These are phyloP conservation scores for Brachyhypopomus occidentalis DNA, from an alignment of 2,113 vertebrate species.

Conservation along the genomic window DNA sequence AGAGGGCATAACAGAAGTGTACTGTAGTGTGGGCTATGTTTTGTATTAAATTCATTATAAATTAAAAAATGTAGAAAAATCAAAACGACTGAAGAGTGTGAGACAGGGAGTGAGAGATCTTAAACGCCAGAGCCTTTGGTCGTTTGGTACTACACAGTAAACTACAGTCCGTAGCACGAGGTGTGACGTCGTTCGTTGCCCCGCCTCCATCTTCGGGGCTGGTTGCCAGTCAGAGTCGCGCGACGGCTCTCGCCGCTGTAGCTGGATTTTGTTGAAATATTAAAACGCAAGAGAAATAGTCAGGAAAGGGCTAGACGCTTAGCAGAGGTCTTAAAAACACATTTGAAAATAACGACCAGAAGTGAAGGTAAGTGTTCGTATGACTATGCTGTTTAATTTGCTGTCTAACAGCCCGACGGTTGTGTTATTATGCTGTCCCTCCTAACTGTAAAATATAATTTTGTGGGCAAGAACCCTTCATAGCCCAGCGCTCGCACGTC, in stretches of 20 bases:
- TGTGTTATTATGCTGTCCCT: constrained; percentile 28
- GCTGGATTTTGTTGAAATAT: constrained; percentile 60
- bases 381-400: constrained; percentile 18
- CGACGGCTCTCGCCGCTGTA: constrained; percentile 64
- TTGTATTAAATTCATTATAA: neutral
- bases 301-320: constrained; percentile 48
- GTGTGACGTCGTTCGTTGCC: constrained; percentile 63
- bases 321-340: constrained; percentile 29
- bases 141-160: constrained; percentile 40
- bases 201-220: constrained; percentile 65
- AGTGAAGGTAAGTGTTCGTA: constrained; percentile 70
- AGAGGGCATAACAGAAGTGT: neutral
- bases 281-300: constrained; percentile 25
- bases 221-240: constrained; percentile 61
- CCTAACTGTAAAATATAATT: constrained; percentile 31
- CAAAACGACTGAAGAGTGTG: neutral
- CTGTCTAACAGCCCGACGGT: neutral
- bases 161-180: constrained; percentile 28
- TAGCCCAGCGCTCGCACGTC: neutral
- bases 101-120: neutral
- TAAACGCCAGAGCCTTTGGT: constrained; percentile 13
- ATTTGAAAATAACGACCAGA: constrained; percentile 36
- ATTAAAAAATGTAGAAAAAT: neutral
- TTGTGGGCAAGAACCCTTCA: neutral
- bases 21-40: neutral